Base-by-base conservation (phyloP, 2,113 vertebrate species). In the Cynocephalus volans region DNA sequence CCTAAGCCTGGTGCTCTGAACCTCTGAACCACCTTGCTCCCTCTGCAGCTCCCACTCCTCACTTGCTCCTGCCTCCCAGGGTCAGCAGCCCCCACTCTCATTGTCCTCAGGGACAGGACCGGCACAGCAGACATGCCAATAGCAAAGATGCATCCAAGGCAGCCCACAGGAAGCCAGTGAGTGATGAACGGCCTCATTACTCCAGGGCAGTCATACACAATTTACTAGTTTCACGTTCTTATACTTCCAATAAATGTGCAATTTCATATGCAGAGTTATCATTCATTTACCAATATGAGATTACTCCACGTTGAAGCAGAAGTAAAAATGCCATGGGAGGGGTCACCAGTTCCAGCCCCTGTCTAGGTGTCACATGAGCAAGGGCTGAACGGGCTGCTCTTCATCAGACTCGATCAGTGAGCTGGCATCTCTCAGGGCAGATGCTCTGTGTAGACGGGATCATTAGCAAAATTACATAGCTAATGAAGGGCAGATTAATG, bases 401-500 rank as follows among this genome's bases (percentile, higher is more conserved):
- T 91, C 83, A 1, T 52, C 76, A 96, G 83, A 24, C 70, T 97
- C 95, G 90, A n/a, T 93, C 88, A 79, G 77, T 79, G 88, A 88
- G 82, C 96, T 96, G 88, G 50, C 96, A 90, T 97, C 97, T 98
- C 96, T 41, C 1, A 97, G 97, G 97, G 96, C 97, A 96, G 70
- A 98, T 45, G 67, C 92, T 97, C 96, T 94, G 93, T 98, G 97
- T 96, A 98, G 97, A 96, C 94, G 26, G 56, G 96, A 97, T 98
- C 98, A 98, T 98, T 98, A 98, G 98, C 90, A 98, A 98, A 98
- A 98, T 98, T 98, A 98, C 95, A 97, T 52, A 98, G 97, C 93
- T 98, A 98, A 98, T 98, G 97, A 98, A 98, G 98, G 95, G 84
- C 95, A 98, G 98, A 98, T 98, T 98, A 98, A 98, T 98, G 98